These are phyloP conservation scores for Gastrophysa polygoni DNA, from an alignment of 2,888 invertebrate genomes.

Conservation along the genomic window DNA sequence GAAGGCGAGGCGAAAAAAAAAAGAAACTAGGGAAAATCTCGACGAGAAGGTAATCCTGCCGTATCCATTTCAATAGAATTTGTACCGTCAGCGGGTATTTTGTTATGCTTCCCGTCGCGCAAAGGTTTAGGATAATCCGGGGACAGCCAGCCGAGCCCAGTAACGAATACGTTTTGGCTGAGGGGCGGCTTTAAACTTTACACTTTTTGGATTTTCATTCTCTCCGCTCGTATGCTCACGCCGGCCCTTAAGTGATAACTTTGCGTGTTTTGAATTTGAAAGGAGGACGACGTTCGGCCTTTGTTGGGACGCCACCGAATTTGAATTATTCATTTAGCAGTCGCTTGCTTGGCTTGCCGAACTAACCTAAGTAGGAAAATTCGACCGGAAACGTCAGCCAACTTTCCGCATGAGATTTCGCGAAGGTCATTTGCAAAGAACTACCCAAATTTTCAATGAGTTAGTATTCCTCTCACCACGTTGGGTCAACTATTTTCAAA, in stretches of 20 bases:
- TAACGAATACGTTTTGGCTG: conserved; percentile 32
- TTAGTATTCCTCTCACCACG: no score
- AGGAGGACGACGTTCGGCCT: not conserved
- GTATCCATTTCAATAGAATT: conserved; percentile 35
- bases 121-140: conserved; percentile 40
- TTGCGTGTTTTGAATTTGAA: conserved; percentile 30
- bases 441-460: no score
- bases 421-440: no score
- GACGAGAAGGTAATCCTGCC: conserved; percentile 18
- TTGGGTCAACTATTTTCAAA: no score
- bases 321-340: not conserved
- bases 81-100: conserved; percentile 33
- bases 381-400: not conserved
- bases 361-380: not conserved
- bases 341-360: not conserved
- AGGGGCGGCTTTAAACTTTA: conserved; percentile 34
- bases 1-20: not conserved
- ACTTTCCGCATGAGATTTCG: no score
- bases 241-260: conserved; percentile 40
- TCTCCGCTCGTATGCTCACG: conserved; percentile 28
- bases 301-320: not conserved
- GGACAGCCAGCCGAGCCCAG: conserved; percentile 27
- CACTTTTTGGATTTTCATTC: conserved; percentile 30
- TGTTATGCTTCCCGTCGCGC: conserved; percentile 36
- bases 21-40: not conserved